These are phyloP conservation scores for Apis laboriosa DNA, from an alignment of 1,140 invertebrate species.

Conservation along the genomic window DNA sequence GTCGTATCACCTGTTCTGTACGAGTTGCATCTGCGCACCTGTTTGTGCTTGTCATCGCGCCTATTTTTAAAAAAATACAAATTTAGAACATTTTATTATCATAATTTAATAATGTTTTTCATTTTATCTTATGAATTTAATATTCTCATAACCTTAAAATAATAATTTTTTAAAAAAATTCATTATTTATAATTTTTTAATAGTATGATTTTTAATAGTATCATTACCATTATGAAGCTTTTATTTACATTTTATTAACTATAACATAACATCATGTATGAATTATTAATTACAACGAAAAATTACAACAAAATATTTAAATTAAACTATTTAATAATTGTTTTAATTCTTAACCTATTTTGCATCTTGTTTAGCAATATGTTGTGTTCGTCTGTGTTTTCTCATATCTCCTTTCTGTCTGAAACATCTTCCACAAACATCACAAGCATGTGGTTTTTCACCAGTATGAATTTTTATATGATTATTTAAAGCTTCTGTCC, in stretches of 20 bases:
- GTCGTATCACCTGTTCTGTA: slow-evolving; percentile 60
- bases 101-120: background rate
- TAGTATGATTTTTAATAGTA: background rate
- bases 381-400: slow-evolving; percentile 83
- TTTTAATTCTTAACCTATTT: slow-evolving; percentile 28
- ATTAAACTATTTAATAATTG: background rate
- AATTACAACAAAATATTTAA: background rate
- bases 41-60: slow-evolving; percentile 27
- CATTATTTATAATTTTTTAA: background rate
- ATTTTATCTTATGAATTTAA: background rate
- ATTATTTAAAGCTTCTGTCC: slow-evolving; percentile 83
- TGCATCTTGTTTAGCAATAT: slow-evolving; percentile 63
- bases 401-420: slow-evolving; percentile 84
- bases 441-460: slow-evolving; percentile 86
- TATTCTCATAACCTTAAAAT: background rate
- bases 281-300: background rate
- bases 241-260: slow-evolving; percentile 33
- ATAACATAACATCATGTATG: background rate
- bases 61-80: background rate
- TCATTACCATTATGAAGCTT: background rate
- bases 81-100: background rate
- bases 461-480: slow-evolving; percentile 87
- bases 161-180: background rate
- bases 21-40: slow-evolving; percentile 43
- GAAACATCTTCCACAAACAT: slow-evolving; percentile 85